Evolutionary conservation across 2,797 vertebrate species (phyloP), one percentile per base, ranked within the genome.

Genomic region (Macroramphosus scolopax): DNA sequence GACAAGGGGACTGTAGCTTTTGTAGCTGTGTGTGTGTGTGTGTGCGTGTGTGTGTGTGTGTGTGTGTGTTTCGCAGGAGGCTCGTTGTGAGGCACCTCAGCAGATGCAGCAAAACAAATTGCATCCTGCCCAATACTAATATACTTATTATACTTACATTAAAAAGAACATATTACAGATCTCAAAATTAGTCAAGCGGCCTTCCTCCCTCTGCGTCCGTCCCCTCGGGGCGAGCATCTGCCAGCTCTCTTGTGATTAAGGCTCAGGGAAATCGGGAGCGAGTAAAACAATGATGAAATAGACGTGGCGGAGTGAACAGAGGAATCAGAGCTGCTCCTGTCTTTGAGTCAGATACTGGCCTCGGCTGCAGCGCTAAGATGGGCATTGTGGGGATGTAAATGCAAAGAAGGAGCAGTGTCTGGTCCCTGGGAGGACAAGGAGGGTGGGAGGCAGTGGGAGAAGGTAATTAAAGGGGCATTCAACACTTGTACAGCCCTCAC

Each of bases 201-300:
- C 25, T 16, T 13, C 46, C 18, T 49, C 51, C 42, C 11, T 40
- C 11, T 5, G 5, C 34, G 33, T 16, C 15, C 2, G 36, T 45
- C 8, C 25, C 67, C 53, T 51, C 13, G 14, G 47, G 65, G 67
- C 60, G 36, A 68, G 34, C 61, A 75, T 77, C 75, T 77, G 77
- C 70, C 53, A 36, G 32, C 42, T 40, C 38, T 42, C 63, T 51
- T 60, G 34, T 39, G 53, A 56, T 36, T 38, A 61, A 68, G 33
- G 37, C 30, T 42, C 42, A 42, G 43, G 6, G 20, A 45, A 22
- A 50, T 30, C 17, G 18, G 22, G 8, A 17, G 43, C 4, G 6
- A 50, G 30, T 45, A 28, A 50, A 71, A 41, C 33, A 17, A 39
- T 44, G 46, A 38, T 17, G 60, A 12, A 66, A 35, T 0, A 14